phyloP scores from a whole-genome alignment of 1,140 invertebrate species.

The Paraescarpia echinospica region DNA sequence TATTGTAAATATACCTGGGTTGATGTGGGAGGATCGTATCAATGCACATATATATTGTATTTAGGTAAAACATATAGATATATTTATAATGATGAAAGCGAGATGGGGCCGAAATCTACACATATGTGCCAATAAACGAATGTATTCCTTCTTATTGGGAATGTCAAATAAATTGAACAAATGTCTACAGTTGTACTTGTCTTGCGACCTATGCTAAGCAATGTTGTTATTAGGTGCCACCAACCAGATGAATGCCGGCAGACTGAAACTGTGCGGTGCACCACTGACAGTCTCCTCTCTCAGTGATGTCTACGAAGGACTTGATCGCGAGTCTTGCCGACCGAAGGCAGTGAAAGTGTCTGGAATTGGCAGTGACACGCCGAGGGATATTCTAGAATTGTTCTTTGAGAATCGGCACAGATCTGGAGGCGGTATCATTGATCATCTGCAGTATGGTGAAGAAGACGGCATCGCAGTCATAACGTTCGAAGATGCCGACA shows the following conservation, averaged over 20 bases:
- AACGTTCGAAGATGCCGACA: not conserved
- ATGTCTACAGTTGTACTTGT: not conserved
- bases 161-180: too few relatives aligned
- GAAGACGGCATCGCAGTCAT: not conserved
- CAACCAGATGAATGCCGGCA: not conserved
- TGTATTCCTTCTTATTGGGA: too few relatives aligned
- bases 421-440: conserved; percentile 15
- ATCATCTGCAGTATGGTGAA: not conserved
- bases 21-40: too few relatives aligned
- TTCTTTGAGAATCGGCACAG: conserved; percentile 16
- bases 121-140: too few relatives aligned
- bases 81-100: too few relatives aligned
- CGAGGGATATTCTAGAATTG: not conserved
- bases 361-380: not conserved
- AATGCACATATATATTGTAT: too few relatives aligned
- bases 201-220: not conserved
- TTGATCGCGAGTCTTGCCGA: conserved; percentile 3
- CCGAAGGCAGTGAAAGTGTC: not conserved
- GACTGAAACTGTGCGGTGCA: not conserved
- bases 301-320: not conserved
- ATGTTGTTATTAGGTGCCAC: not conserved
- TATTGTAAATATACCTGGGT: too few relatives aligned
- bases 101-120: too few relatives aligned
- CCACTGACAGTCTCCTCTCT: not conserved
- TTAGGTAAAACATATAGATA: too few relatives aligned